Conservation (phyloP, 2,888 invertebrate genomes). For the Epinotia ramella region DNA sequence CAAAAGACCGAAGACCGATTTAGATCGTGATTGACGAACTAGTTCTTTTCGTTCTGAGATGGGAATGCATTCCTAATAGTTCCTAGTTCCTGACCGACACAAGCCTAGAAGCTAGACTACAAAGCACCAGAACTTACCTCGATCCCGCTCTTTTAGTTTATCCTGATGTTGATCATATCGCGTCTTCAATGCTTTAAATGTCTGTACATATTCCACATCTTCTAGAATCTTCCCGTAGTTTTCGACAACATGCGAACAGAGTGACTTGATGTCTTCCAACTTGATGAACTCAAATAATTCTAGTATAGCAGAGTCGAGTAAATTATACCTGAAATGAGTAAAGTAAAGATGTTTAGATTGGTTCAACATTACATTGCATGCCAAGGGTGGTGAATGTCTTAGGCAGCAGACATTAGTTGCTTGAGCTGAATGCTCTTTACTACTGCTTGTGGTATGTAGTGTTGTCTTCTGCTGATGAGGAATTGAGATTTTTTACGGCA, state of each 20-base stretch:
- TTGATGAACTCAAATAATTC: slow-evolving; percentile 99
- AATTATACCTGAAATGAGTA: slow-evolving; percentile 90
- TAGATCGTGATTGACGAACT: too few species aligned
- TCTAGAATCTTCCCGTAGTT: slow-evolving; percentile 97
- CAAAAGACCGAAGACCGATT: too few species aligned
- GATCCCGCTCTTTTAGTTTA: slow-evolving; percentile 93
- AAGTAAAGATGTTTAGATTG: neutral
- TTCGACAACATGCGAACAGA: slow-evolving; percentile 97
- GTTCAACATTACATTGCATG: neutral
- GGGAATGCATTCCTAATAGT: too few species aligned
- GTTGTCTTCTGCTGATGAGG: too few species aligned
- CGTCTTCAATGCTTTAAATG: slow-evolving; percentile 96
- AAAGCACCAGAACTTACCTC: slow-evolving; percentile 76
- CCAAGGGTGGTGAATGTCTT: neutral
- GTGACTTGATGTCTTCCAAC: slow-evolving; percentile 95
- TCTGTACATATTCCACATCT: slow-evolving; percentile 98
- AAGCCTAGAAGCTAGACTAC: neutral
- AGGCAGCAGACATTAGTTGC: neutral
- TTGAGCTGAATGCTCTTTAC: too few species aligned
- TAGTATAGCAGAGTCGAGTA: slow-evolving; percentile 99
- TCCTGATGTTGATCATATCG: slow-evolving; percentile 97
- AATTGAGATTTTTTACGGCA: too few species aligned
- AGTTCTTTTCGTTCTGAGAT: too few species aligned
- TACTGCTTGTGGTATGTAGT: too few species aligned
- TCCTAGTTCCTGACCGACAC: too few species aligned